These are phyloP conservation scores for Hydroisotoma schaefferi DNA, from an alignment of 2,888 invertebrate genomes.

Conservation along the genomic window DNA sequence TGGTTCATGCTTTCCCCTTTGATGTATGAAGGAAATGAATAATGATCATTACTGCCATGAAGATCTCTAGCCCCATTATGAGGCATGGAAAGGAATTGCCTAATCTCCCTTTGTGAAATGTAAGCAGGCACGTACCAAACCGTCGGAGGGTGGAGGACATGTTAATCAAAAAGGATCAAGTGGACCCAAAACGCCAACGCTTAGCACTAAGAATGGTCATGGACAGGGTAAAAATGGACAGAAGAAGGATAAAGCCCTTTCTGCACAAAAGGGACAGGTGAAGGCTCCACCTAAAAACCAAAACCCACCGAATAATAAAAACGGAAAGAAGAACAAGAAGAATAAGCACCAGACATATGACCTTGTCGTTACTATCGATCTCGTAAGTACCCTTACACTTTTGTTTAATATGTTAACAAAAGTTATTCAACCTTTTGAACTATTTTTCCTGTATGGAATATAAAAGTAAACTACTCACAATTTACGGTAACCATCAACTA, in stretches of 20 bases:
- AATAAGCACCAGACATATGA: slow-evolving; percentile 77
- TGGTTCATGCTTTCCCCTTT: too few species aligned
- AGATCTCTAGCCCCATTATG: too few species aligned
- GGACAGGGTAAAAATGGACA: slow-evolving; percentile 51
- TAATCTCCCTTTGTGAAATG: slow-evolving; percentile 18
- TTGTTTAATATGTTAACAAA: not conserved
- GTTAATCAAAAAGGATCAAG: slow-evolving; percentile 67
- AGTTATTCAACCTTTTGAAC: not conserved
- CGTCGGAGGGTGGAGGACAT: slow-evolving; percentile 71
- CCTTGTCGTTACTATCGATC: slow-evolving; percentile 73
- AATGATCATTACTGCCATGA: too few species aligned
- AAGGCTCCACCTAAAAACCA: slow-evolving; percentile 59
- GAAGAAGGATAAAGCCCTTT: slow-evolving; percentile 62
- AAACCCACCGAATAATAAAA: slow-evolving; percentile 53
- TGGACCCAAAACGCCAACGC: slow-evolving; percentile 60
- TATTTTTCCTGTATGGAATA: too few species aligned
- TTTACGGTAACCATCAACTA: too few species aligned
- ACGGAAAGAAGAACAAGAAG: slow-evolving; percentile 66
- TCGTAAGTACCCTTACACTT: slow-evolving; percentile 60
- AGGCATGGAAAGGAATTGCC: too few species aligned
- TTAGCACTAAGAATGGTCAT: slow-evolving; percentile 45
- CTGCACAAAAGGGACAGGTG: slow-evolving; percentile 71
- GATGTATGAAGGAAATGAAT: too few species aligned
- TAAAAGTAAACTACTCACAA: too few species aligned
- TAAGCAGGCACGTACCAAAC: slow-evolving; percentile 72